A percentile compares a stretch with the other conserved stretches of the same genome.
phyloP scores from a whole-genome alignment of 2,797 vertebrate species.

The Octomys mimax region DNA sequence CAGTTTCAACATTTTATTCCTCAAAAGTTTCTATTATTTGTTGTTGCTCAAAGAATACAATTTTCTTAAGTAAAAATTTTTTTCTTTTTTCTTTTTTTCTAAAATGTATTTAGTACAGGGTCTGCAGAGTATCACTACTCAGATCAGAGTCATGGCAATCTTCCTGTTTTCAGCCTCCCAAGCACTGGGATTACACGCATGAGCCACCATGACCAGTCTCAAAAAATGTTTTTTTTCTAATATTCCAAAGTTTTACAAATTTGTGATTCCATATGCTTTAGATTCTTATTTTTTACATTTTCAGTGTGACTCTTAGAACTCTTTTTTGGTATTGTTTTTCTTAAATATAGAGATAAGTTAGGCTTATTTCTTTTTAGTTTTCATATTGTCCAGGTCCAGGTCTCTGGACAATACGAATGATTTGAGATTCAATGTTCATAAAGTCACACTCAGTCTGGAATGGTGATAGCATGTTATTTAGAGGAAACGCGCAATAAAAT shows the following conservation, averaged over 20 bases:
- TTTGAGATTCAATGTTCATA: neutral
- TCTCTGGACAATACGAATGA: neutral
- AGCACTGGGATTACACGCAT: too few relatives aligned
- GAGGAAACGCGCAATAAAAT: neutral
- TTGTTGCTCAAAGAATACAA: neutral
- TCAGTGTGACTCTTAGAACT: neutral
- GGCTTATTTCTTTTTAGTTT: neutral
- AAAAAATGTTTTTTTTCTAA: neutral
- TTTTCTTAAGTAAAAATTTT: neutral
- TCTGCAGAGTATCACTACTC: too few relatives aligned
- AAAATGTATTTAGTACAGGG: too few relatives aligned
- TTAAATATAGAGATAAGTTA: neutral
- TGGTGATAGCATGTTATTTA: neutral
- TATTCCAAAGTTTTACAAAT: neutral
- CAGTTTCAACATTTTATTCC: slow-evolving; percentile 6
- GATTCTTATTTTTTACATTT: neutral
- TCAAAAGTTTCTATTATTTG: neutral
- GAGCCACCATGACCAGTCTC: neutral
- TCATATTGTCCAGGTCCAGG: neutral
- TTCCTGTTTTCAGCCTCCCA: too few relatives aligned
- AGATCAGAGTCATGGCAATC: too few relatives aligned
- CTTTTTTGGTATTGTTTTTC: slow-evolving; percentile 1
- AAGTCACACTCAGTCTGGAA: neutral
- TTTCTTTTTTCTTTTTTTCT: too few relatives aligned
- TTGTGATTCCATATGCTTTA: neutral